Evolutionary conservation across 2,113 vertebrate species (phyloP).

Genomic region (Eolophus roseicapilla): DNA sequence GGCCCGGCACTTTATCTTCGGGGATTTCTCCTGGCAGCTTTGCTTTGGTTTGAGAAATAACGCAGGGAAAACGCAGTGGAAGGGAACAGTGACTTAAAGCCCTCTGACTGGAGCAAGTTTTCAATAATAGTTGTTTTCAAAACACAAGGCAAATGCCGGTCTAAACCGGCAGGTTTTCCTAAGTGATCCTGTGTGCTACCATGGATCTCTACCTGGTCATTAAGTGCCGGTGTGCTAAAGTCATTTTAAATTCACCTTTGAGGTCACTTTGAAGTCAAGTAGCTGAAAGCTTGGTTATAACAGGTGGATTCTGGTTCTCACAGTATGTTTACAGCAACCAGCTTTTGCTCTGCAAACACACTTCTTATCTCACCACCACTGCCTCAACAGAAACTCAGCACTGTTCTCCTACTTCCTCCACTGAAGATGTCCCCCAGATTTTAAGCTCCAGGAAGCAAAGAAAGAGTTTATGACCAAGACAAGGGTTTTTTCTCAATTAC

Average conservation of each 20-base stretch:
- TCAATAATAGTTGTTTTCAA: constrained; percentile 15
- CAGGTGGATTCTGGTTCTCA: constrained; percentile 57
- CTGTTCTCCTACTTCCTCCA: not conserved
- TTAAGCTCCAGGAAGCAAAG: not conserved
- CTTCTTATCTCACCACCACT: not conserved
- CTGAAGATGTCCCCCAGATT: not conserved
- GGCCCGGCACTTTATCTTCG: not conserved
- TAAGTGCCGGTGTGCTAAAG: not conserved
- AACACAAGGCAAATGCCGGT: not conserved
- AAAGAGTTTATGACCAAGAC: not conserved
- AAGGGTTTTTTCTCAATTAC: not conserved
- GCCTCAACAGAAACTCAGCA: not conserved
- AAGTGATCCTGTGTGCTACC: not conserved
- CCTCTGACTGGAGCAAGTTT: not conserved
- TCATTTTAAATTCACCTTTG: constrained; percentile 19
- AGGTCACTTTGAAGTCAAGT: constrained; percentile 58
- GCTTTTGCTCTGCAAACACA: not conserved
- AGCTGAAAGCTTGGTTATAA: constrained; percentile 12
- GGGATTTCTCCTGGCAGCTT: not conserved
- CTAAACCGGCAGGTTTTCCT: constrained; percentile 7
- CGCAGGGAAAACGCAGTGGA: not conserved
- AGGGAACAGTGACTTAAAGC: not conserved
- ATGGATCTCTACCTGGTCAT: not conserved
- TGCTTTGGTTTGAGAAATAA: not conserved
- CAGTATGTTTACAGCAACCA: constrained; percentile 11